Percentiles rank a stretch among this genome's conserved stretches.
These are phyloP conservation scores for Lasioglossum baleicum DNA, from an alignment of 1,140 invertebrate species.

Conservation along the genomic window DNA sequence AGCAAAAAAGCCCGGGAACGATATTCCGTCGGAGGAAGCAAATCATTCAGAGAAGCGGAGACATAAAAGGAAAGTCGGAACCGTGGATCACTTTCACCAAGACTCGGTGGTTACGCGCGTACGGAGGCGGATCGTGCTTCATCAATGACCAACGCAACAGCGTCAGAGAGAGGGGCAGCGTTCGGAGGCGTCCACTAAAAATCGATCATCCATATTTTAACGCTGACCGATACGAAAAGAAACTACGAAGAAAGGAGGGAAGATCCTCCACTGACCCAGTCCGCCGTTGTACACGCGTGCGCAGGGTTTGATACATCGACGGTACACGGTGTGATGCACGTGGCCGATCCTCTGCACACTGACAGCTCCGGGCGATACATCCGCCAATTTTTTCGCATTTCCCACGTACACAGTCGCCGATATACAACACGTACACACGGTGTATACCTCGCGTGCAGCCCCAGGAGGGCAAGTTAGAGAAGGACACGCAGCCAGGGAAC, in stretches of 20 bases:
- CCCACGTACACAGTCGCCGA: constrained; percentile 35
- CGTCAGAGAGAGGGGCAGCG: background rate
- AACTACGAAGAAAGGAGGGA: constrained; percentile 57
- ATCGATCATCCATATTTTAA: constrained; percentile 41
- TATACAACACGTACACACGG: constrained; percentile 6
- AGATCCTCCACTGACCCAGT: constrained; percentile 65
- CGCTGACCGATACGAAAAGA: constrained; percentile 57
- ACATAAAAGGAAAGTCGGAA: background rate
- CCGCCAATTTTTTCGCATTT: constrained; percentile 63
- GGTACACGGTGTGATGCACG: constrained; percentile 43
- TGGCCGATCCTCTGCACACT: constrained; percentile 32
- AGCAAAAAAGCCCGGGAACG: background rate
- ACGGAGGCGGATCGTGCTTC: background rate
- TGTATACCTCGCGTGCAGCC: constrained; percentile 20
- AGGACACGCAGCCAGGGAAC: constrained; percentile 17
- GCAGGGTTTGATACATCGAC: constrained; percentile 34
- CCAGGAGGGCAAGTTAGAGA: constrained; percentile 33
- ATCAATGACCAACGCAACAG: constrained; percentile 22
- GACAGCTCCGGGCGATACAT: constrained; percentile 57
- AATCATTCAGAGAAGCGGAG: background rate
- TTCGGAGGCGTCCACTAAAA: constrained; percentile 20
- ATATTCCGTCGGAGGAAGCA: background rate
- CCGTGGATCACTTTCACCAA: background rate
- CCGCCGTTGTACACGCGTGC: constrained; percentile 53
- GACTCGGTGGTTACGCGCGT: background rate